Conservation (phyloP, 2,113 vertebrate species). For the Oreochromis spilurus region DNA sequence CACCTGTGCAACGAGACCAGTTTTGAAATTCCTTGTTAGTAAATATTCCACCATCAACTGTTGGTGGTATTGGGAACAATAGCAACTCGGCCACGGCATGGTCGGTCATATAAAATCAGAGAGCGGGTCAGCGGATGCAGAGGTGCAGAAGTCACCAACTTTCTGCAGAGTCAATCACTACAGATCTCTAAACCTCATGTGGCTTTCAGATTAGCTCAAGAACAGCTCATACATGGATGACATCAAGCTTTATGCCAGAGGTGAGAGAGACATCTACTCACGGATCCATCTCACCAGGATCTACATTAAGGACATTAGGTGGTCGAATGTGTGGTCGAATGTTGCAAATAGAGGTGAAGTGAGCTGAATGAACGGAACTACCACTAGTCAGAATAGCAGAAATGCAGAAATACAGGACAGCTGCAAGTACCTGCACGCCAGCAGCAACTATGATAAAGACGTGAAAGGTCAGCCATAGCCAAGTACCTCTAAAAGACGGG, state of each 20-base stretch:
- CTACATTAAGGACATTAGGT: background rate
- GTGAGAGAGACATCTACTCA: background rate
- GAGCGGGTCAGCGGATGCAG: background rate
- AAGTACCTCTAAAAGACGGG: background rate
- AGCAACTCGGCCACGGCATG: background rate
- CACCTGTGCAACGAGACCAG: background rate
- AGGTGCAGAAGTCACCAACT: background rate
- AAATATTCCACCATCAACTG: background rate
- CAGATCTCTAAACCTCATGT: background rate
- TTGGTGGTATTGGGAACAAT: background rate
- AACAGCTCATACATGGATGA: fast-evolving
- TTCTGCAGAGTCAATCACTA: background rate
- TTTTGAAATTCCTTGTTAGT: background rate
- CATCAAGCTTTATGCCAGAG: fast-evolving
- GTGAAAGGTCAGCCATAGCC: background rate
- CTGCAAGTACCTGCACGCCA: background rate
- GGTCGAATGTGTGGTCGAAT: background rate
- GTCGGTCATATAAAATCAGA: background rate
- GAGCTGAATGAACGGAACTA: background rate
- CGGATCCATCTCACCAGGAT: background rate
- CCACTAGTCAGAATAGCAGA: background rate
- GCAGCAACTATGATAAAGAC: background rate
- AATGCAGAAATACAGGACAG: background rate
- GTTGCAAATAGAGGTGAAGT: background rate
- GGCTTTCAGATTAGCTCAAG: background rate